Conservation (phyloP, 1,140 invertebrate species). For the Drosophila azteca region DNA sequence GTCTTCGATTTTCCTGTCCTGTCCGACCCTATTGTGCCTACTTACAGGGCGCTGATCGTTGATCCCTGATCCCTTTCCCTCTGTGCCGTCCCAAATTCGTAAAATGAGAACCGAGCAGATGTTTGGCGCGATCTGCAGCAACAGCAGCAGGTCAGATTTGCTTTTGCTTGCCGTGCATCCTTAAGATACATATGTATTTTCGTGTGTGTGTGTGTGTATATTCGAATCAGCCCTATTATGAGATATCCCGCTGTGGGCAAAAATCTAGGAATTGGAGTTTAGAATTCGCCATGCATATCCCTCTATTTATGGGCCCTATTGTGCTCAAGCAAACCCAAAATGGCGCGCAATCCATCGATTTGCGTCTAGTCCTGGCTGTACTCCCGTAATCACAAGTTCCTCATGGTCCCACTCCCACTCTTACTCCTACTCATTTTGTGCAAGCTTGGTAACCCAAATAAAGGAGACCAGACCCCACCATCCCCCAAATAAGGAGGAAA, state of each 20-base stretch:
- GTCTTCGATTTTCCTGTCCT: background rate
- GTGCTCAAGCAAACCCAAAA: slow-evolving; percentile 18
- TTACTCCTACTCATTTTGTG: too few species aligned
- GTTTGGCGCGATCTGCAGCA: slow-evolving; percentile 41
- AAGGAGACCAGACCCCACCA: slow-evolving; percentile 12
- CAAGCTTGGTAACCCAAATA: slow-evolving; percentile 31
- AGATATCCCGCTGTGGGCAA: background rate
- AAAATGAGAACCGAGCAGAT: slow-evolving; percentile 55
- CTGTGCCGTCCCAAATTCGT: slow-evolving; percentile 51
- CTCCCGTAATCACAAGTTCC: slow-evolving; percentile 1
- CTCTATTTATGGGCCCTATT: slow-evolving; percentile 26
- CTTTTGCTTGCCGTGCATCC: slow-evolving; percentile 5
- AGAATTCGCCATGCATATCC: slow-evolving; percentile 24
- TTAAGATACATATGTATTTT: slow-evolving; percentile 4
- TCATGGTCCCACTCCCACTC: too few species aligned
- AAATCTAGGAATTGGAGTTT: slow-evolving; percentile 30
- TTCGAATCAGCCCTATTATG: slow-evolving; percentile 21
- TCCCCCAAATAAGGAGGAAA: slow-evolving; percentile 5
- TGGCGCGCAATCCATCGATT: slow-evolving; percentile 55
- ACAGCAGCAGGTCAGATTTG: slow-evolving; percentile 68
- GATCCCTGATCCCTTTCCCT: slow-evolving; percentile 66
- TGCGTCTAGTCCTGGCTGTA: slow-evolving; percentile 27
- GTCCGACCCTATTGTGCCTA: slow-evolving; percentile 30
- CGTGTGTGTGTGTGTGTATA: slow-evolving; percentile 1
- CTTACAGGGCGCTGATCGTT: slow-evolving; percentile 12